phyloP scores from a whole-genome alignment of 2,113 vertebrate genomes.

The Dasyprocta punctata region DNA sequence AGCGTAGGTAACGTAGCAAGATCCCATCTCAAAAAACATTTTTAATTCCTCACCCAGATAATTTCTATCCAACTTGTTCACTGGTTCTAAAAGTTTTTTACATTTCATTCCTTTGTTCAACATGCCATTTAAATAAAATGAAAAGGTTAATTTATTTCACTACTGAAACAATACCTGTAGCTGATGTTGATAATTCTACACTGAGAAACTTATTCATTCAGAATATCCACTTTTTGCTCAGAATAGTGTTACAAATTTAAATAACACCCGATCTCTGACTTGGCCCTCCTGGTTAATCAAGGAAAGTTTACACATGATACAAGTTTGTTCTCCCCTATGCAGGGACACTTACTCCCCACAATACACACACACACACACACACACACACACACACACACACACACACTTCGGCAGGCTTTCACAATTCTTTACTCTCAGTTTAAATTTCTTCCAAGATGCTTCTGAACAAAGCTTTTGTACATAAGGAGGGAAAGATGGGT shows the following conservation, averaged over 20 bases:
- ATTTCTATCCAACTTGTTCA: not conserved
- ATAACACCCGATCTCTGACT: not conserved
- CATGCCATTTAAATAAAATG: not conserved
- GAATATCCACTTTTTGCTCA: not conserved
- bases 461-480: not conserved
- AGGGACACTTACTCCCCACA: not conserved
- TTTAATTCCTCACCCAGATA: not conserved
- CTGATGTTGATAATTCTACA: not conserved
- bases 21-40: not conserved
- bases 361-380: not conserved
- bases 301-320: not conserved
- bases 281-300: not conserved
- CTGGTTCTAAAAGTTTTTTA: not conserved
- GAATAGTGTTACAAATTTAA: not conserved
- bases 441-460: not conserved
- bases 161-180: not conserved
- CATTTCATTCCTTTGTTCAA: not conserved
- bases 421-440: not conserved
- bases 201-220: not conserved
- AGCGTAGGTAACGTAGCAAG: not conserved
- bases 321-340: not conserved
- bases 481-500: too few species aligned
- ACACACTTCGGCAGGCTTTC: not conserved
- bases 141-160: conserved; percentile 6
- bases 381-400: not conserved